Evolutionary conservation across 2,888 invertebrate species (phyloP), one percentile per base, ranked within the genome.

Genomic region (Parnassius smintheus): DNA sequence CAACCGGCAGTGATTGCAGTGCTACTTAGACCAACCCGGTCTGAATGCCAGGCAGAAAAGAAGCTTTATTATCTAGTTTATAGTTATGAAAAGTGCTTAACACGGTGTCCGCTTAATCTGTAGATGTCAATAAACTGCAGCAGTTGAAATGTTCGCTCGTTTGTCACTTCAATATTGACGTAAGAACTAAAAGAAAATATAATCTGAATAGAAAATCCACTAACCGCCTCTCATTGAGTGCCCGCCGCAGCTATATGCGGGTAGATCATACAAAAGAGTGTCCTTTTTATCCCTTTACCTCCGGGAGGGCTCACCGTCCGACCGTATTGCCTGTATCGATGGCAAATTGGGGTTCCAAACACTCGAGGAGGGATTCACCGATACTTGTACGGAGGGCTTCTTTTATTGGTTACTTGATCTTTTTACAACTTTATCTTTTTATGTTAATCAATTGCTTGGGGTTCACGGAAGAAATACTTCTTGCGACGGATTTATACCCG

Each of bases 271-370:
- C 81, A 83, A 86, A 56, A 83, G 80, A 83, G 83, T 57, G 81
- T 83, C 82, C 84, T 84, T 85, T 86, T 87, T 86, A 88, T 87
- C 87, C 88, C 82, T 80, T 82, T 77, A 77, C 77, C 75, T 76
- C 62, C 42, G 81, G 78, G 80, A 78, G 75, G 72, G 72, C 78
- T 85, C 85, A 82, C 85, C 80, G 72, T 71, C 78, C 84, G 85
- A 82, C 85, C 80, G 77, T 77, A 82, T 83, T 82, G 78, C 80
- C 82, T 77, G 85, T 89, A 89, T 90, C 88, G 87, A 90, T 88
- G 84, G 79, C 86, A 87, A 89, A 88, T 88, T 88, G 85, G 87
- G 88, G 87, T 78, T 72, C 74, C 74, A 75, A 74, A 77, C 82
- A 82, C 85, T 84, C 84, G 81, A 78, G 73, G 72, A 78, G 75